A percentile compares a stretch with the other conserved stretches of the same genome.
These are phyloP conservation scores for Pedionomus torquatus DNA, from an alignment of 2,113 vertebrate species.

Conservation along the genomic window DNA sequence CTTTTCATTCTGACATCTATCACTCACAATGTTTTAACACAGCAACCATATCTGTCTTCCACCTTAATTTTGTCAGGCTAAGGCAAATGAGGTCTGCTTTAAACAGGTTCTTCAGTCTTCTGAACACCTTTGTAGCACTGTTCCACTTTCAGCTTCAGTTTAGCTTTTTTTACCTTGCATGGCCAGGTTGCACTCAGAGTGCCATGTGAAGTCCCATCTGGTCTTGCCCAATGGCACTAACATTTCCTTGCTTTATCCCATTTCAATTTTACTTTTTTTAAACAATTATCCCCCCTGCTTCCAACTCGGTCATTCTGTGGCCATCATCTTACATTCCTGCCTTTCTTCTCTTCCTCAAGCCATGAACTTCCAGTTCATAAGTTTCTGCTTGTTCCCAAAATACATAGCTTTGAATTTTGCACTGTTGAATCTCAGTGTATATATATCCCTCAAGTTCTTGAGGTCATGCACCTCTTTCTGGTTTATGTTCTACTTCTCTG, in stretches of 20 bases:
- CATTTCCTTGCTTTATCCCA: not conserved
- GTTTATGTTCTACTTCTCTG: not conserved
- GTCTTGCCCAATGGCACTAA: not conserved
- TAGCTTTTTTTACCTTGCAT: not conserved
- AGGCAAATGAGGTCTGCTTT: not conserved
- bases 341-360: not conserved
- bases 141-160: constrained; percentile 1
- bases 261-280: not conserved
- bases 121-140: not conserved
- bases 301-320: not conserved
- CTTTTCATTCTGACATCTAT: not conserved
- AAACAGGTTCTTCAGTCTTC: not conserved
- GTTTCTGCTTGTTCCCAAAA: not conserved
- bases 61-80: not conserved
- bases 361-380: not conserved
- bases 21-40: not conserved
- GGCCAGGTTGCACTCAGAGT: not conserved
- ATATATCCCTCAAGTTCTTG: not conserved
- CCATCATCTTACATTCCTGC: not conserved
- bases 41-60: not conserved
- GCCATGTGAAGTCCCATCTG: constrained; percentile 2
- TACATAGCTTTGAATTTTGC: not conserved
- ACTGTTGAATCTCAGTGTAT: not conserved
- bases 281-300: fast-evolving
- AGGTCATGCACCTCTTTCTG: not conserved